Percentiles rank a stretch among this genome's conserved stretches.
Conservation (phyloP, 2,888 invertebrate species). For the Bellardia pandia region DNA sequence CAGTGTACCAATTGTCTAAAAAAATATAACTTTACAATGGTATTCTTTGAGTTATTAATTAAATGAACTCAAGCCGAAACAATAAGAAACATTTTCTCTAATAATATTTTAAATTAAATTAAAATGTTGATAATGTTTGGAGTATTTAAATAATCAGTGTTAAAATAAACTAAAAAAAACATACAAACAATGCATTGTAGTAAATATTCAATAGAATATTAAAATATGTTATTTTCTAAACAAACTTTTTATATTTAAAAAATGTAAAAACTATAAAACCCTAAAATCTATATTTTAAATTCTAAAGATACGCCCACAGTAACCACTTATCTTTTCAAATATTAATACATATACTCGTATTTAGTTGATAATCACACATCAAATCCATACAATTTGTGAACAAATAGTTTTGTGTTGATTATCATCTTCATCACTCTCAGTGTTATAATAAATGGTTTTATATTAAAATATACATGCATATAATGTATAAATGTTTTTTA, state of each 20-base stretch:
- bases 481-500: neutral
- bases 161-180: too few relatives aligned
- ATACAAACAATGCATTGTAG: too few relatives aligned
- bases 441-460: too few relatives aligned
- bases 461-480: too few relatives aligned
- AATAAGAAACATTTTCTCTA: too few relatives aligned
- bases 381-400: neutral
- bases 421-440: neutral
- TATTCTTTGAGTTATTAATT: too few relatives aligned
- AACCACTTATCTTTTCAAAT: neutral
- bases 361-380: neutral
- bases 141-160: too few relatives aligned
- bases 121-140: too few relatives aligned
- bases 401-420: neutral
- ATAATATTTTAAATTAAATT: too few relatives aligned
- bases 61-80: too few relatives aligned
- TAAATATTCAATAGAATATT: neutral
- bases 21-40: too few relatives aligned
- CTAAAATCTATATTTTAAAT: neutral
- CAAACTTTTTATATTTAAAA: neutral
- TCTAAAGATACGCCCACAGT: slow-evolving; percentile 18
- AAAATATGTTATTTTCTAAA: neutral
- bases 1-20: too few relatives aligned
- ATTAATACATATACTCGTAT: neutral
- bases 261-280: neutral